Evolutionary conservation across 2,797 vertebrate genomes (phyloP).

Genomic region (Sarcoramphus papa): DNA sequence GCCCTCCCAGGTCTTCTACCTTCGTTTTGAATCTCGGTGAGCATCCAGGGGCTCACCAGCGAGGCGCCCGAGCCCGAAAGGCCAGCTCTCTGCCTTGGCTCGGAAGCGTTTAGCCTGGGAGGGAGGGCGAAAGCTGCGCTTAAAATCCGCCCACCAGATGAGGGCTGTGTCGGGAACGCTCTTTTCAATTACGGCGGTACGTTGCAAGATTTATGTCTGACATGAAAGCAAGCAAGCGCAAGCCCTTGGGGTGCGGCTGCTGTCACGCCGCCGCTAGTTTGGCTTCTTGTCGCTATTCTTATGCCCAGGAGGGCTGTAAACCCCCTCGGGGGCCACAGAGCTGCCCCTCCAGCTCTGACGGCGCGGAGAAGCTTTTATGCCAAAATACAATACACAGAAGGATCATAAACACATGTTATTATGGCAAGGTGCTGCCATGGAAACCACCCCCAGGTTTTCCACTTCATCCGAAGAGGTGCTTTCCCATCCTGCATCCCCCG

Average conservation of each 20-base stretch:
- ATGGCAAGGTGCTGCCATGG: slow-evolving; percentile 68
- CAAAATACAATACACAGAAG: slow-evolving; percentile 69
- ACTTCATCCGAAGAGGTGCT: neutral
- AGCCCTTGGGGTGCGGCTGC: slow-evolving; percentile 60
- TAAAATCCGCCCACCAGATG: neutral
- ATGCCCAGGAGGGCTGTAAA: slow-evolving; percentile 72
- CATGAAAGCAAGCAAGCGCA: slow-evolving; percentile 15
- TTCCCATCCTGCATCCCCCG: neutral
- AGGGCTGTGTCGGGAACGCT: neutral
- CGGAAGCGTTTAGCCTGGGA: neutral
- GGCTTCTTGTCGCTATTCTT: slow-evolving; percentile 65
- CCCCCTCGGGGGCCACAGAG: slow-evolving; percentile 57
- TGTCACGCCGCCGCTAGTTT: slow-evolving; percentile 42
- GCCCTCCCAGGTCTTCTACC: neutral
- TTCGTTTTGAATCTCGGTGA: neutral
- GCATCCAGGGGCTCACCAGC: neutral
- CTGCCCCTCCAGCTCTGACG: slow-evolving; percentile 54
- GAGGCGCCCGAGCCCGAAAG: neutral
- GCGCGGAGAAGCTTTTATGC: slow-evolving; percentile 67
- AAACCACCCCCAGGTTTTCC: slow-evolving; percentile 31
- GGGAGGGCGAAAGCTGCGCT: neutral
- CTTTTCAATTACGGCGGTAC: slow-evolving; percentile 9
- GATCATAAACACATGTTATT: slow-evolving; percentile 71
- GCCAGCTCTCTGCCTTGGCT: neutral
- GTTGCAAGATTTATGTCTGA: slow-evolving; percentile 54